Evolutionary conservation across 2,888 invertebrate species (phyloP).

Genomic region (Marasmarcha lunaedactyla): DNA sequence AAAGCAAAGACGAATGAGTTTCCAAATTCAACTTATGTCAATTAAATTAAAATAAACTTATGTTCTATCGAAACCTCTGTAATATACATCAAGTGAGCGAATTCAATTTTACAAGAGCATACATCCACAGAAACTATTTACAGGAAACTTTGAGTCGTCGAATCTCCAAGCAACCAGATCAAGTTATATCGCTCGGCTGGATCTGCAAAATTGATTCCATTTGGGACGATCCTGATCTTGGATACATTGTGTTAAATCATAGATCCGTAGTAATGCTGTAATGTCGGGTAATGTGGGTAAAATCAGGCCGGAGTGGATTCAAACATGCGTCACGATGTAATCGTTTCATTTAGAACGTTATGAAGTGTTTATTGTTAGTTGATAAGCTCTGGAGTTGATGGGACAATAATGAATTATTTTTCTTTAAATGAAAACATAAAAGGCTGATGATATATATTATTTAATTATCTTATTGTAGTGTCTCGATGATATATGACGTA

Average conservation of each 20-base stretch:
- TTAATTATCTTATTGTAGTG: no score
- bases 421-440: no score
- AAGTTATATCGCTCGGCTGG: slow-evolving; percentile 15
- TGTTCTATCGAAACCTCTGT: no score
- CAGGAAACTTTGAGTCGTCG: background rate
- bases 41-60: no score
- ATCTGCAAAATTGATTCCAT: slow-evolving; percentile 16
- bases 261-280: background rate
- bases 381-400: no score
- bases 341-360: no score
- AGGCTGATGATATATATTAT: no score
- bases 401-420: no score
- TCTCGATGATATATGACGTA: no score
- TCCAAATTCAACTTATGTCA: no score
- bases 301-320: slow-evolving; percentile 4
- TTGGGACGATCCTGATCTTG: slow-evolving; percentile 5
- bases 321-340: background rate
- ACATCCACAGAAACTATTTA: background rate
- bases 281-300: slow-evolving; percentile 3
- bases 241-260: slow-evolving; percentile 1
- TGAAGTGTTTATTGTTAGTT: no score
- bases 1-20: no score
- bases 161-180: slow-evolving; percentile 7
- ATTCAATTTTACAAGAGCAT: background rate
- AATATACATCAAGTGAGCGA: background rate